Evolutionary conservation across 2,797 vertebrate species (phyloP).

Genomic region (Luscinia luscinia): DNA sequence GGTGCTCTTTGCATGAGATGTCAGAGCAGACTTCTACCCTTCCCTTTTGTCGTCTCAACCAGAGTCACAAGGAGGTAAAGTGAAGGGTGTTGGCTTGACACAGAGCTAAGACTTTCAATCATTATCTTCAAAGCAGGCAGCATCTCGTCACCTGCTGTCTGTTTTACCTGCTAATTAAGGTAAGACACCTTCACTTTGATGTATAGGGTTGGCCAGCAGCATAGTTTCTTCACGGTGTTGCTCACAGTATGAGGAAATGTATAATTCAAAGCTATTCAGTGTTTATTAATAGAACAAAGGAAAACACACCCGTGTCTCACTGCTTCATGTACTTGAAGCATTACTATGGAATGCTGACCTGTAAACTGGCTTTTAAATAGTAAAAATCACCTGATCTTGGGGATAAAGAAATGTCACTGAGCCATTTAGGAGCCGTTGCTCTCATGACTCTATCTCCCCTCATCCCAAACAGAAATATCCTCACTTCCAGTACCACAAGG

Average conservation of each 20-base stretch:
- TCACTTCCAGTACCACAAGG: background rate
- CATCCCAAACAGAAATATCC: background rate
- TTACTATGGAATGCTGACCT: background rate
- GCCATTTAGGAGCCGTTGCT: background rate
- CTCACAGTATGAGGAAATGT: slow-evolving; percentile 41
- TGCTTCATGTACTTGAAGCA: background rate
- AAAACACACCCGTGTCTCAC: slow-evolving; percentile 16
- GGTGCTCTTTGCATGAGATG: background rate
- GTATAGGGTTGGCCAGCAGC: slow-evolving; percentile 32
- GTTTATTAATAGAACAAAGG: slow-evolving; percentile 62
- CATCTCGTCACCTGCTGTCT: slow-evolving; percentile 27
- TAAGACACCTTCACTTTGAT: slow-evolving; percentile 49
- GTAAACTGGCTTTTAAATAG: background rate
- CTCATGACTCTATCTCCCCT: background rate
- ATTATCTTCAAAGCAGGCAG: slow-evolving; percentile 62
- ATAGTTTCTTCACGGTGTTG: background rate
- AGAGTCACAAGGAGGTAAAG: background rate
- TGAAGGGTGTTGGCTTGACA: background rate
- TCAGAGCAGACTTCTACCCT: background rate
- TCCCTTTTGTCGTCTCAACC: background rate
- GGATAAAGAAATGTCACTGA: background rate
- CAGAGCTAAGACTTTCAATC: slow-evolving; percentile 17
- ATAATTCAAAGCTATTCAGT: slow-evolving; percentile 36
- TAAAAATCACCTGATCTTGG: background rate
- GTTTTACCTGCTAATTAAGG: slow-evolving; percentile 62